phyloP scores from a whole-genome alignment of 2,888 invertebrate species.

The Drosophila kuntzei region DNA sequence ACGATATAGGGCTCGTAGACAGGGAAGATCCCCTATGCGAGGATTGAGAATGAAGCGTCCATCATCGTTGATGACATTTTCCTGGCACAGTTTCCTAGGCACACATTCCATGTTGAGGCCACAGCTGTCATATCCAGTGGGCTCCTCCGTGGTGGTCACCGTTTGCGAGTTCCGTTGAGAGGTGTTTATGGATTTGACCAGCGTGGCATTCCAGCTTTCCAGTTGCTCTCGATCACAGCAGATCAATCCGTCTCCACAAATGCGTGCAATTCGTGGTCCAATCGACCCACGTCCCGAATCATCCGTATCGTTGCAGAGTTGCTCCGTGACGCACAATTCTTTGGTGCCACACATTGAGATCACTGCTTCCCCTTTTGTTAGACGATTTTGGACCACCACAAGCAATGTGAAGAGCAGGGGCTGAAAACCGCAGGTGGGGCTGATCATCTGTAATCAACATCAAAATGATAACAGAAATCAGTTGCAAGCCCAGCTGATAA shows the following conservation, averaged over 20 bases:
- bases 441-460: constrained; percentile 8
- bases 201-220: constrained; percentile 53
- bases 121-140: constrained; percentile 59
- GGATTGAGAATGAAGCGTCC: constrained; percentile 52
- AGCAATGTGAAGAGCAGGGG: constrained; percentile 26
- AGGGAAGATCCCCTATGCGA: constrained; percentile 43
- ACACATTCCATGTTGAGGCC: constrained; percentile 67
- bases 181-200: neutral
- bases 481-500: neutral
- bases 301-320: constrained; percentile 53
- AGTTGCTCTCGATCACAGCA: constrained; percentile 63
- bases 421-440: neutral
- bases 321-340: constrained; percentile 55
- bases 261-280: constrained; percentile 41
- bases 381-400: neutral
- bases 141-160: constrained; percentile 5
- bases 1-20: constrained; percentile 42
- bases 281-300: constrained; percentile 56
- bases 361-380: constrained; percentile 3
- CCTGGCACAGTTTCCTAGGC: constrained; percentile 56
- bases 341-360: constrained; percentile 17
- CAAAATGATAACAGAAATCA: neutral
- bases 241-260: constrained; percentile 38
- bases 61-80: constrained; percentile 58
- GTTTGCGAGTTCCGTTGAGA: neutral